Percentiles rank a stretch among this genome's conserved stretches.
phyloP scores from a whole-genome alignment of 2,888 invertebrate species.

The Catocala fraxini region DNA sequence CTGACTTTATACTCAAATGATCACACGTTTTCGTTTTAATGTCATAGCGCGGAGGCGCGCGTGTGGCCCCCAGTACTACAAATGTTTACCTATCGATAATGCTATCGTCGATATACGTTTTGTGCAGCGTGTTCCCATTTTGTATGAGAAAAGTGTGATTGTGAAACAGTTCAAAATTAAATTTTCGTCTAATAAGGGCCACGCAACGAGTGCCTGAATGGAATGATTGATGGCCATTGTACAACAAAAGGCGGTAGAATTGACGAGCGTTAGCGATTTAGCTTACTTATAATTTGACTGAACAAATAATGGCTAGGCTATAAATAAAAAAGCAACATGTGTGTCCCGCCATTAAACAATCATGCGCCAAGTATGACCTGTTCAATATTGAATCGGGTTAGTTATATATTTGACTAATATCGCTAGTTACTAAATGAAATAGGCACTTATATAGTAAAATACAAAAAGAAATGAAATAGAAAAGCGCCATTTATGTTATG shows the following conservation, averaged over 20 bases:
- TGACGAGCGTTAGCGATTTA: conserved; percentile 42
- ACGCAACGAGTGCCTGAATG: conserved; percentile 52
- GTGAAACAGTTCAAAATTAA: conserved; percentile 58
- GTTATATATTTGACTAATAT: too few relatives aligned
- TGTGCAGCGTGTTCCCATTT: conserved; percentile 53
- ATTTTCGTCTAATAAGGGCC: conserved; percentile 55
- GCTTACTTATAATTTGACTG: conserved; percentile 11
- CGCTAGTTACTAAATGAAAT: too few relatives aligned
- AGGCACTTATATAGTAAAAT: too few relatives aligned
- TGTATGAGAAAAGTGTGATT: conserved; percentile 51
- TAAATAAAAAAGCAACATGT: not conserved
- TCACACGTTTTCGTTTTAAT: conserved; percentile 35
- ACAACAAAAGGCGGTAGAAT: conserved; percentile 25
- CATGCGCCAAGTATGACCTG: too few relatives aligned
- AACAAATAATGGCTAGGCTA: conserved; percentile 13
- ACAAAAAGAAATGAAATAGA: too few relatives aligned
- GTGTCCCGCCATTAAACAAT: not conserved
- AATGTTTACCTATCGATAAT: conserved; percentile 55
- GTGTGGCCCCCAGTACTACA: conserved; percentile 34
- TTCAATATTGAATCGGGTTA: too few relatives aligned
- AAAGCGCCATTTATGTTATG: not conserved
- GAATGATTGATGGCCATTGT: conserved; percentile 60
- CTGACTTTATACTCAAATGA: conserved; percentile 28
- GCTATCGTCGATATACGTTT: conserved; percentile 41
- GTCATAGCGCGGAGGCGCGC: conserved; percentile 27